phyloP scores from a whole-genome alignment of 2,888 invertebrate genomes.

The Chalcosyrphus nemorum region DNA sequence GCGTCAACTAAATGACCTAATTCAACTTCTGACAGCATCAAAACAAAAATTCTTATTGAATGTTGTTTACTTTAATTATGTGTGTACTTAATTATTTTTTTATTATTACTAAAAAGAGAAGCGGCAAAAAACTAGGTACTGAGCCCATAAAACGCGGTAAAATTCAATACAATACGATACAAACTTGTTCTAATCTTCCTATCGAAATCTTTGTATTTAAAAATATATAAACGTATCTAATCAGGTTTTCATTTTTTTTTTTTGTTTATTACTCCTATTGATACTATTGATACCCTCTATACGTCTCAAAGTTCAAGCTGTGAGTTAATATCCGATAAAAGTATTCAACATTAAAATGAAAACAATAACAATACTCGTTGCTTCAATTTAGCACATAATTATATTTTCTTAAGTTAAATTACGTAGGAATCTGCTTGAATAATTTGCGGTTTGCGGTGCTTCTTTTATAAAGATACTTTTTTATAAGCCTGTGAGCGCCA shows the following conservation, averaged over 20 bases:
- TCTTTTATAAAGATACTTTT: not conserved
- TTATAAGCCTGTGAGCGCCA: not conserved
- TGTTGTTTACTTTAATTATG: not conserved
- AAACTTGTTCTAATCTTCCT: constrained; percentile 6
- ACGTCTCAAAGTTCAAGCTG: constrained; percentile 22
- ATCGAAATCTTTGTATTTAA: constrained; percentile 1
- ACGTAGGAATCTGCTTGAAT: too few species aligned
- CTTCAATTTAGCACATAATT: not conserved
- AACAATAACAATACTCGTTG: constrained; percentile 10
- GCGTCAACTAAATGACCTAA: not conserved
- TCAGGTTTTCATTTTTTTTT: not conserved
- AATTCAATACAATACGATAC: not conserved
- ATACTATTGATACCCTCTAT: not conserved
- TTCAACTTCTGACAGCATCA: not conserved
- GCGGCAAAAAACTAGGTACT: not conserved
- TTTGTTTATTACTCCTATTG: not conserved
- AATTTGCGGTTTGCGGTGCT: not conserved
- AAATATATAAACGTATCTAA: constrained; percentile 30
- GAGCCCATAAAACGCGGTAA: not conserved
- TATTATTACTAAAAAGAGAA: not conserved
- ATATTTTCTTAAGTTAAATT: too few species aligned
- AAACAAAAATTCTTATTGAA: not conserved
- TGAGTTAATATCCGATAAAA: constrained; percentile 15
- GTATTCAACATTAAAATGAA: not conserved
- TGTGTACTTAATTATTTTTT: not conserved